phyloP scores from a whole-genome alignment of 2,888 invertebrate genomes.

The Caenorhabditis auriculariae region DNA sequence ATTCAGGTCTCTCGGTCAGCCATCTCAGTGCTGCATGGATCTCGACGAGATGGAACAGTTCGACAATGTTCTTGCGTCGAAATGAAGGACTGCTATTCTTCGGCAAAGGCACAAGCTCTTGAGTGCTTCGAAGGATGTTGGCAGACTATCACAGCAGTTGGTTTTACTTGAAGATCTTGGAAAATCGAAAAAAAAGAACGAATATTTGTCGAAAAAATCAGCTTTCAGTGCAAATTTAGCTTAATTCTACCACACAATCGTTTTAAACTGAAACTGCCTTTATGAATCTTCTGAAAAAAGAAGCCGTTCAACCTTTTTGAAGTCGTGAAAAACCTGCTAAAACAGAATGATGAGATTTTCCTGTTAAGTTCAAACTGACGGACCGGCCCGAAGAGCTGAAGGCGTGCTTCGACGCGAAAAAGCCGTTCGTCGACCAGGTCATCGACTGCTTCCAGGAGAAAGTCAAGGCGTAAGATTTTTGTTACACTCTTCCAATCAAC shows the following conservation, averaged over 20 bases:
- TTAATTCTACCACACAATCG: too few relatives aligned
- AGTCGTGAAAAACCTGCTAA: background rate
- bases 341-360: background rate
- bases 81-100: constrained; percentile 43
- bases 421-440: constrained; percentile 45
- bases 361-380: constrained; percentile 35
- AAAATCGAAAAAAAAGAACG: background rate
- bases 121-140: constrained; percentile 51
- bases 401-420: constrained; percentile 42
- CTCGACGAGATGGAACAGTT: constrained; percentile 27
- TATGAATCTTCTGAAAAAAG: too few relatives aligned
- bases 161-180: background rate
- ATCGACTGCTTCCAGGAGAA: constrained; percentile 47
- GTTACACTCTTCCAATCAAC: too few relatives aligned
- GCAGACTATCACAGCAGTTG: constrained; percentile 20
- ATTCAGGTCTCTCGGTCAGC: constrained; percentile 38
- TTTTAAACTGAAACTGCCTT: too few relatives aligned
- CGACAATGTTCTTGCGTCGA: constrained; percentile 52
- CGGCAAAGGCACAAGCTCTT: constrained; percentile 40
- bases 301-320: too few relatives aligned
- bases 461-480: constrained; percentile 48
- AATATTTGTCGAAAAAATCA: background rate
- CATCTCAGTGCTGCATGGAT: constrained; percentile 35
- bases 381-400: constrained; percentile 43
- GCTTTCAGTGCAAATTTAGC: too few relatives aligned